Evolutionary conservation across 2,888 invertebrate species (phyloP).

Genomic region (Macrophya annulata): DNA sequence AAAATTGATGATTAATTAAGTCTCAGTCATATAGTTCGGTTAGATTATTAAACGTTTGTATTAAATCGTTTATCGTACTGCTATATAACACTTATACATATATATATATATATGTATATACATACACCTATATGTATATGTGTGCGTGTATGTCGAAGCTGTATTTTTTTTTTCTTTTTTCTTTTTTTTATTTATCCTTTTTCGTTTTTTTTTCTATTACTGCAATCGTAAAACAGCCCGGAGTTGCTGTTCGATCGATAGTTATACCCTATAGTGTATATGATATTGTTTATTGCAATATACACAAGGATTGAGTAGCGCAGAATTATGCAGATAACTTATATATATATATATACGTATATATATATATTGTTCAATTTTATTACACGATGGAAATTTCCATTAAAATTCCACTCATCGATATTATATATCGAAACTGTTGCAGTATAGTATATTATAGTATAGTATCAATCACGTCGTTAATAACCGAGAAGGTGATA

Average conservation of each 20-base stretch:
- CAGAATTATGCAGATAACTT: constrained; percentile 36
- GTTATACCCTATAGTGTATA: neutral
- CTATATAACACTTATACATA: no score
- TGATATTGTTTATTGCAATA: constrained; percentile 33
- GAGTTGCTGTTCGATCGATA: neutral
- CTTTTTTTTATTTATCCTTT: neutral
- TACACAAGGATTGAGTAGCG: neutral
- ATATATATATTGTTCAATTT: no score
- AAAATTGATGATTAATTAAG: constrained; percentile 6
- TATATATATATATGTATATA: no score
- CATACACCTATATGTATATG: neutral
- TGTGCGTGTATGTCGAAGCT: no score
- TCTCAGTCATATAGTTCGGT: neutral
- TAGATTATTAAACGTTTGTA: constrained; percentile 9
- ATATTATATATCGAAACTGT: constrained; percentile 26
- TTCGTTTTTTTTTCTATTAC: neutral
- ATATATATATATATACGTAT: no score
- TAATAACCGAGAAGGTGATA: constrained; percentile 12
- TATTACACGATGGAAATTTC: constrained; percentile 42
- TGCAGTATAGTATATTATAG: no score
- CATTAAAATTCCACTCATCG: neutral
- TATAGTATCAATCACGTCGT: constrained; percentile 5
- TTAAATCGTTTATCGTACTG: neutral
- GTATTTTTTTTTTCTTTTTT: no score
- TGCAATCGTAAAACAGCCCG: neutral